Evolutionary conservation across 2,113 vertebrate genomes (phyloP), one percentile per base, ranked within the genome.

Genomic region (Cichladusa arquata): DNA sequence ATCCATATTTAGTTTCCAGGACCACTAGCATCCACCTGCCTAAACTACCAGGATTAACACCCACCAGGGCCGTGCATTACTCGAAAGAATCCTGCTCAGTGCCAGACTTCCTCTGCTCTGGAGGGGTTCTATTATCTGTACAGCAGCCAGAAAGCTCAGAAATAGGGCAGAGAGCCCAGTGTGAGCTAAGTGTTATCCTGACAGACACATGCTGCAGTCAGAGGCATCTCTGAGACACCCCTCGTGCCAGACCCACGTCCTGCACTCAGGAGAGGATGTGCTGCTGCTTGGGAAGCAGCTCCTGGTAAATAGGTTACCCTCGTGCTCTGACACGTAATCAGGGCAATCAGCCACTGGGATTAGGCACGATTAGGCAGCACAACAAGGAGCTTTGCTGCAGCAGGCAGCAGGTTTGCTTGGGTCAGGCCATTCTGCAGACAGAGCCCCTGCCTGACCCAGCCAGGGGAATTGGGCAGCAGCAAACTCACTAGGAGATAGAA

Each of bases 61-160:
- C 60, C 72, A 74, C 56, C 12, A 67, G 54, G 67, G 62, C 60
- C 2, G 5, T 11, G 51, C 28, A 45, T 81, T 91, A 93, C 90
- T 96, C 34, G 36, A 92, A 93, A 94, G 90, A 95, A 90, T 92
- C 80, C 88, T 57, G 60, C 69, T 93, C 8, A 2, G 23, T 83
- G 79, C 76, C 92, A 96, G 88, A 77, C 65, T 81, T 95, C 40
- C 82, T 83, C 51, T 1, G 31, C 92, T 83, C 93, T 24, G 48
- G 72, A 90, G 92, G 92, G 79, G 76, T 69, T 76, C 66, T 81
- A 3, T 90, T 74, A 86, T 76, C 69, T 57, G 77, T 71, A 16
- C 14, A 81, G 77, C 77, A 92, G 76, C 90, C 93, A 95, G 77
- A 90, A 92, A 83, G 67, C 34, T 19, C 48, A 44, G 82, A 95